These are phyloP conservation scores for Vulpes ferrilata DNA, from an alignment of 2,113 vertebrate genomes.

Conservation along the genomic window DNA sequence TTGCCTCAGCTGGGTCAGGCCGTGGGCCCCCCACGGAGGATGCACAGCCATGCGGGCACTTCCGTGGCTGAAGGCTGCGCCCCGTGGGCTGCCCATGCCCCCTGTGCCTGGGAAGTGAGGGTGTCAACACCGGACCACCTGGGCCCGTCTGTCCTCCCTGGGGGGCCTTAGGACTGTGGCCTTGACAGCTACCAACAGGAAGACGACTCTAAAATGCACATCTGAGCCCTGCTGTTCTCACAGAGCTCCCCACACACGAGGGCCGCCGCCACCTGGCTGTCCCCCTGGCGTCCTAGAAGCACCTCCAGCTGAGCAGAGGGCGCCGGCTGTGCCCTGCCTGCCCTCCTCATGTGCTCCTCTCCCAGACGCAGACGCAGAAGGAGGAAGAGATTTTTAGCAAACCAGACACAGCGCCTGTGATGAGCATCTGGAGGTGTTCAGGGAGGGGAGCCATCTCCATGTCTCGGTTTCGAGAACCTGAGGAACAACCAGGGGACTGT, in stretches of 20 bases:
- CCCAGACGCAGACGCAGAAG: fast-evolving
- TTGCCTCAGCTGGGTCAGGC: fast-evolving
- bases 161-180: fast-evolving
- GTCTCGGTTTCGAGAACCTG: neutral
- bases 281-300: too few relatives aligned
- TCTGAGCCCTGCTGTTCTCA: fast-evolving
- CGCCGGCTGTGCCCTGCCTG: fast-evolving
- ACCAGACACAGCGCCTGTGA: fast-evolving
- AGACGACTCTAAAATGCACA: fast-evolving
- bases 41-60: fast-evolving
- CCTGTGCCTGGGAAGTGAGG: too few relatives aligned
- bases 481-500: neutral
- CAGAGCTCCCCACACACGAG: fast-evolving
- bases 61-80: neutral
- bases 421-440: fast-evolving
- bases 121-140: too few relatives aligned
- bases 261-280: fast-evolving
- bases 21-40: neutral
- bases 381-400: neutral
- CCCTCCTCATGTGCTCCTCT: too few relatives aligned
- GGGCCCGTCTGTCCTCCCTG: fast-evolving
- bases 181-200: neutral
- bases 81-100: neutral
- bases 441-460: fast-evolving
- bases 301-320: fast-evolving